Base-by-base conservation (phyloP, 1,140 invertebrate genomes). In the Reticulitermes speratus region DNA sequence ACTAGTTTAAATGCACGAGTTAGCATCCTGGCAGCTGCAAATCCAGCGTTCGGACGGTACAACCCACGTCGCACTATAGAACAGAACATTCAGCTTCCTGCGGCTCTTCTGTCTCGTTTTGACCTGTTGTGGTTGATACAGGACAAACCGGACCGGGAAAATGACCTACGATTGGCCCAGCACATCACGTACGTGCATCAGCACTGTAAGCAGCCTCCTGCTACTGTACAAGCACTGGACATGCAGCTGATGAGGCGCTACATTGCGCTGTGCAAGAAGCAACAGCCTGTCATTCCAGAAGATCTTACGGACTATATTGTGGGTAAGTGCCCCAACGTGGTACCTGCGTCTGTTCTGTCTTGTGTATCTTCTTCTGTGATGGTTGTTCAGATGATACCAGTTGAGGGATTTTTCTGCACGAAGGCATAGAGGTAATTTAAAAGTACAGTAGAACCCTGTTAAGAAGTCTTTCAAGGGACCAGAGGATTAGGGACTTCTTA, bases 141-240 rank as follows among this genome's bases (percentile, higher is more conserved):
- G 90, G 99, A 99, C 91, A 97, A 95, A 88, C 95, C 98, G 9
- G 96, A 99, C 90, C 93, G 96, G 84, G 97, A 98, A 87, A 98
- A 98, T 90, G 99, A 99, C 93, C 91, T 98, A 69, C 95, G 93
- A 94, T 92, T 99, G 83, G 99, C 99, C 82, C 96, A 98, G 90
- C 98, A 99, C 90, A 99, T 99, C 82, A 98, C 99, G 7, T 99
- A 98, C 90, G 99, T 99, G 30, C 99, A 99, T 91, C 96, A 97
- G 90, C 95, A 99, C 91, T 96, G 95, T 88, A 92, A 94, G 86
- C 97, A 99, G 91, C 98, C 98, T 45, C 96, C 96, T 1, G 93
- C 93, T 1, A 92, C 94, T 83, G 91, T 95, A 55, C 93, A 95
- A 88, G 95, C 97, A 23, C 92, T 99, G 48, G 95, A 98, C 89